phyloP scores from a whole-genome alignment of 2,888 invertebrate genomes.

The Elegia similella region DNA sequence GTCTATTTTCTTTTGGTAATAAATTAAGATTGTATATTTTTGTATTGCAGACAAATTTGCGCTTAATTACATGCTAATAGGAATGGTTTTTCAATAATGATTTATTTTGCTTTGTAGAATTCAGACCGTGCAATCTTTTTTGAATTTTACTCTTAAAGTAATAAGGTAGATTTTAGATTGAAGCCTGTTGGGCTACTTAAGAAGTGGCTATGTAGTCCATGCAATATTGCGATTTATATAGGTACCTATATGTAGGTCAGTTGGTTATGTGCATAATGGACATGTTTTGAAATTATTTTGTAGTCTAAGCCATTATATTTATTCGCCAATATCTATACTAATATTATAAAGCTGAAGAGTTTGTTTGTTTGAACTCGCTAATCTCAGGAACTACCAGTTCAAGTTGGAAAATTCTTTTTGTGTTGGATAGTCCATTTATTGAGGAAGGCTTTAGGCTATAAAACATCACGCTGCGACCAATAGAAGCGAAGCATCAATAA shows the following conservation, averaged over 20 bases:
- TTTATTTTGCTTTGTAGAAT: background rate
- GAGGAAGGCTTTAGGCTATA: too few relatives aligned
- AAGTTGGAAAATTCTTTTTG: too few relatives aligned
- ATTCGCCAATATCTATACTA: too few relatives aligned
- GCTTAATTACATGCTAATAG: background rate
- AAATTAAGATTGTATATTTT: background rate
- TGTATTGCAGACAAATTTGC: background rate
- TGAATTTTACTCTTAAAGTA: background rate
- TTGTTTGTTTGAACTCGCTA: too few relatives aligned
- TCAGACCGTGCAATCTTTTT: background rate
- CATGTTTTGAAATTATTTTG: background rate
- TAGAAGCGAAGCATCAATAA: too few relatives aligned
- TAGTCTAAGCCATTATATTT: too few relatives aligned
- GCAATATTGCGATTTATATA: background rate
- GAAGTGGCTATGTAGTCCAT: background rate
- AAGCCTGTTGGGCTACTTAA: background rate
- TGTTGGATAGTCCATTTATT: too few relatives aligned
- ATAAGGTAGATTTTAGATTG: background rate
- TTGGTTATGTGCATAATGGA: background rate
- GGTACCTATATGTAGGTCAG: constrained; percentile 1
- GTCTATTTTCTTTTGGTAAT: background rate
- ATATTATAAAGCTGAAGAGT: too few relatives aligned
- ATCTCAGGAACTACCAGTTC: too few relatives aligned
- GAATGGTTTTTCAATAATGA: background rate
- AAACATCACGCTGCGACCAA: too few relatives aligned